Conservation (phyloP, 2,888 invertebrate species). For the Pocota personata region DNA sequence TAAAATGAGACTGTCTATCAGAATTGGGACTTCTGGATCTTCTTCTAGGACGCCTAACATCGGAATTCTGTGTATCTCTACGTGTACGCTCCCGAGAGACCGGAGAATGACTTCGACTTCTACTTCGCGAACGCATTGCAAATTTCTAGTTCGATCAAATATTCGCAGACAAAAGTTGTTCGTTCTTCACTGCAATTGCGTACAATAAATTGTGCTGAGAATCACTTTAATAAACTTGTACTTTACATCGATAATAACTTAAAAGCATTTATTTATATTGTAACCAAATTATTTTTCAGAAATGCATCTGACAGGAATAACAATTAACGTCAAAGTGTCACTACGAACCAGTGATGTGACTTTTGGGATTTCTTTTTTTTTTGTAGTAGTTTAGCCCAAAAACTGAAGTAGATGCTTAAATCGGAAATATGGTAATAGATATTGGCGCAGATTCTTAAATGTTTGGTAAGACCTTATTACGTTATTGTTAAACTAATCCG, state of each 20-base stretch:
- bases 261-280: neutral
- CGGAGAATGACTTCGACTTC: conserved; percentile 28
- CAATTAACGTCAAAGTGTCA: neutral
- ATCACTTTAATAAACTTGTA: neutral
- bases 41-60: conserved; percentile 23
- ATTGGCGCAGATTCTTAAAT: too few species aligned
- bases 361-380: too few species aligned
- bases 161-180: neutral
- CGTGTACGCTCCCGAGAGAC: conserved; percentile 5
- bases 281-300: neutral
- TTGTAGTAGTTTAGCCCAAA: too few species aligned
- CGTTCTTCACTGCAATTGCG: neutral
- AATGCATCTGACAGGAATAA: neutral
- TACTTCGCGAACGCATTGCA: conserved; percentile 44
- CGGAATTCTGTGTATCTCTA: neutral
- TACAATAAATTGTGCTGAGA: neutral
- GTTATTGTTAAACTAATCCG: too few species aligned
- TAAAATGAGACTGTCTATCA: conserved; percentile 14
- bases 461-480: too few species aligned
- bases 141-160: neutral
- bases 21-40: conserved; percentile 23
- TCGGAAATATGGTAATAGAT: too few species aligned
- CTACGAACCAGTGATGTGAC: too few species aligned
- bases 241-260: neutral
- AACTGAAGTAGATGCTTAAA: too few species aligned